A percentile compares a stretch with the other conserved stretches of the same genome.
Conservation (phyloP, 2,888 invertebrate genomes). For the Agrilus cyanescens region DNA sequence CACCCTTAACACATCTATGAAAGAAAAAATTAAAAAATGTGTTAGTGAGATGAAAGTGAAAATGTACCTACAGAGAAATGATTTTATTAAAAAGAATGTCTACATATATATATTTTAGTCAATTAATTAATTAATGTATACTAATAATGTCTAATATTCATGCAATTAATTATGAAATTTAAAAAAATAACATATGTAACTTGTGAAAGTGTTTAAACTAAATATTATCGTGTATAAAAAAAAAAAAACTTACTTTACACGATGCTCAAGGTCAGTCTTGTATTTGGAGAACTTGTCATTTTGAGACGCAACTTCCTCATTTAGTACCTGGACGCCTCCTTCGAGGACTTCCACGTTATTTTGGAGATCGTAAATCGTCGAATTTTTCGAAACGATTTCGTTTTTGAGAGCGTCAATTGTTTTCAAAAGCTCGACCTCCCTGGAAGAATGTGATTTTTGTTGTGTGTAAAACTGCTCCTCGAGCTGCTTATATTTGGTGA, state of each 20-base stretch:
- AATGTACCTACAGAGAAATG: not conserved
- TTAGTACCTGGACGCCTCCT: conserved; percentile 36
- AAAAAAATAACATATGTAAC: not conserved
- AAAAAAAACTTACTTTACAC: conserved; percentile 36
- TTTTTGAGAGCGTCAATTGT: conserved; percentile 33
- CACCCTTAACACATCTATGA: conserved; percentile 24
- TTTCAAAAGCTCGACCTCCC: conserved; percentile 34
- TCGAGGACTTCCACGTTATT: conserved; percentile 35
- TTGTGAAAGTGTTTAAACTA: not conserved
- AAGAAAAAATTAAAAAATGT: conserved; percentile 12
- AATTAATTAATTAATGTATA: not conserved
- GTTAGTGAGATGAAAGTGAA: not conserved
- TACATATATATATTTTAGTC: too few relatives aligned
- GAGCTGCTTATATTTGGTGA: conserved; percentile 36
- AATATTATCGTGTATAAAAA: not conserved
- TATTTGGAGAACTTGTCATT: conserved; percentile 27
- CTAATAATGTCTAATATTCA: not conserved
- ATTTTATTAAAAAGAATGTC: too few relatives aligned
- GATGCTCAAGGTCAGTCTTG: conserved; percentile 30
- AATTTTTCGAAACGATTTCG: conserved; percentile 30
- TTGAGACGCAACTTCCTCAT: conserved; percentile 33
- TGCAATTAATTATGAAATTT: not conserved
- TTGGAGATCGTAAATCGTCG: conserved; percentile 33
- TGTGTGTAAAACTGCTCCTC: conserved; percentile 36
- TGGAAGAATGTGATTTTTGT: conserved; percentile 31